Evolutionary conservation across 1,140 invertebrate genomes (phyloP).

Genomic region (Diuraphis noxia): DNA sequence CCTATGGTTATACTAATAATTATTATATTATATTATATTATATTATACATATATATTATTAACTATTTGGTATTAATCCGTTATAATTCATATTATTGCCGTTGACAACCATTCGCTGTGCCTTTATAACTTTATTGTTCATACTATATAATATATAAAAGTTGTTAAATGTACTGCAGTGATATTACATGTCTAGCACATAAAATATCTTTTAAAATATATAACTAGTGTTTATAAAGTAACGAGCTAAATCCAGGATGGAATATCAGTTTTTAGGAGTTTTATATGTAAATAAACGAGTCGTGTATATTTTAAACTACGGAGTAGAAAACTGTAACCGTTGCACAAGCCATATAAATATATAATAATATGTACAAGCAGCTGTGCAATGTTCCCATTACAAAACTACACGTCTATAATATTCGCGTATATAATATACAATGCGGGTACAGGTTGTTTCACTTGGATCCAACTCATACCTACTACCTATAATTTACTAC

Average conservation of each 20-base stretch:
- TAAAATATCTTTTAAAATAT: not conserved
- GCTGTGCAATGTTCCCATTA: constrained; percentile 31
- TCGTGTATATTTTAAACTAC: not conserved
- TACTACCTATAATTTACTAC: not conserved
- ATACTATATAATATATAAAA: too few relatives aligned
- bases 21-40: too few relatives aligned
- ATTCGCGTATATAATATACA: not conserved
- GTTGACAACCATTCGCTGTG: too few relatives aligned
- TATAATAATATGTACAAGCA: not conserved
- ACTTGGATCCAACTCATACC: not conserved
- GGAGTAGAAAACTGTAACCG: not conserved
- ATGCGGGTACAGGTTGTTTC: not conserved
- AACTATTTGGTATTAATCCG: too few relatives aligned
- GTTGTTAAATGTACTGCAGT: too few relatives aligned
- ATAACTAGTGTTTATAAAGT: too few relatives aligned
- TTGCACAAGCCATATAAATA: not conserved
- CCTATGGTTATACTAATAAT: too few relatives aligned
- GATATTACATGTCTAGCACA: not conserved
- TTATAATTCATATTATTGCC: too few relatives aligned
- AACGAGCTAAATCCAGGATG: not conserved
- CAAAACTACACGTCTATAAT: constrained; percentile 14
- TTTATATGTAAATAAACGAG: not conserved
- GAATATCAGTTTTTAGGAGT: not conserved
- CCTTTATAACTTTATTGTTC: too few relatives aligned
- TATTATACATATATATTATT: too few relatives aligned